Evolutionary conservation across 2,888 invertebrate species (phyloP).

Genomic region (Hoplodrina blanda): DNA sequence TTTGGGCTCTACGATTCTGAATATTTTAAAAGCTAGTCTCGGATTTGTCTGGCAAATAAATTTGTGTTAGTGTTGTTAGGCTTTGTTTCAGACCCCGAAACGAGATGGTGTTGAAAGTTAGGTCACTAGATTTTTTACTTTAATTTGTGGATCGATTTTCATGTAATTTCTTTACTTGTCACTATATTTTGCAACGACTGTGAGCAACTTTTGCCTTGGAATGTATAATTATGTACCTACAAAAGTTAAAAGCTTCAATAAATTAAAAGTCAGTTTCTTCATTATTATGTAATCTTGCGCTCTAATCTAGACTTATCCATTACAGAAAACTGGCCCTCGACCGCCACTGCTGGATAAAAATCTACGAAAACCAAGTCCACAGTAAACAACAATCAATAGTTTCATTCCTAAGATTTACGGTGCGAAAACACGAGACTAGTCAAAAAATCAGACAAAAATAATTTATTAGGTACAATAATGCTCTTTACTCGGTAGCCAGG

Average conservation of each 20-base stretch:
- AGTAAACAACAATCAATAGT: constrained; percentile 23
- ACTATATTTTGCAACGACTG: background rate
- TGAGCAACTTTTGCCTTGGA: background rate
- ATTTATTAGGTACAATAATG: constrained; percentile 20
- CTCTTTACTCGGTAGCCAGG: constrained; percentile 22
- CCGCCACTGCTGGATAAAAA: constrained; percentile 24
- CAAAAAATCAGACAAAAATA: constrained; percentile 20
- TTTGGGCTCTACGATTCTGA: constrained; percentile 29
- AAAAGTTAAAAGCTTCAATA: background rate
- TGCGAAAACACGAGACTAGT: constrained; percentile 23
- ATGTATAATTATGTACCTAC: background rate
- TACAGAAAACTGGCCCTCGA: background rate
- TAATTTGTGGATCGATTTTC: background rate
- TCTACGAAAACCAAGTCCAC: constrained; percentile 18
- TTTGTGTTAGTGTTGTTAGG: constrained; percentile 33
- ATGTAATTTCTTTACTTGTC: background rate
- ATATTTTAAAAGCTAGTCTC: constrained; percentile 43
- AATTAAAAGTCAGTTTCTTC: background rate
- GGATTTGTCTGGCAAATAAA: constrained; percentile 39
- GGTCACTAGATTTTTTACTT: background rate
- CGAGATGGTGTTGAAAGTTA: background rate
- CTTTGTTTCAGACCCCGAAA: constrained; percentile 12
- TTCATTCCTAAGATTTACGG: constrained; percentile 20
- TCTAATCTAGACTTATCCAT: constrained; percentile 5
- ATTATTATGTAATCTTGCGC: constrained; percentile 10